Percentiles rank a stretch among this genome's conserved stretches.
These are phyloP conservation scores for Drosophila villosipedis DNA, from an alignment of 2,888 invertebrate genomes.

Conservation along the genomic window DNA sequence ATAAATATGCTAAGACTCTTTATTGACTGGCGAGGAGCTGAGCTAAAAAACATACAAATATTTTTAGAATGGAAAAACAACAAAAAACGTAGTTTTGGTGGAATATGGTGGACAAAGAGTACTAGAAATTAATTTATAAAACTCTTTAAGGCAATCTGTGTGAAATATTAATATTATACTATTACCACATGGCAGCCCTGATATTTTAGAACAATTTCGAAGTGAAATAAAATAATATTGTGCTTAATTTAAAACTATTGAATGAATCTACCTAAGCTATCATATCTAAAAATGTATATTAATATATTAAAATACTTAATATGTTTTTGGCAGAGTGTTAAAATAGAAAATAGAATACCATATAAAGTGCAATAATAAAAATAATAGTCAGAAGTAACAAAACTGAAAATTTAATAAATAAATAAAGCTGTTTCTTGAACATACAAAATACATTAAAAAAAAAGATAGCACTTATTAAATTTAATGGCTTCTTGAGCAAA, in stretches of 20 bases:
- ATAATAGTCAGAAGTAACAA: neutral
- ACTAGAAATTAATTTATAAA: neutral
- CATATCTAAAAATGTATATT: neutral
- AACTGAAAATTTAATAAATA: neutral
- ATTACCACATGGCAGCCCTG: neutral
- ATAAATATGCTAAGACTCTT: neutral
- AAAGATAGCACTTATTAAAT: neutral
- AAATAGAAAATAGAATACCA: neutral
- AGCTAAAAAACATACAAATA: neutral
- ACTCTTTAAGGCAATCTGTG: neutral
- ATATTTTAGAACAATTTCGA: neutral
- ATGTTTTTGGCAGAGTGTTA: accelerated
- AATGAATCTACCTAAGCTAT: neutral
- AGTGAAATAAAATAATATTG: neutral
- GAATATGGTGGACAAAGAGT: neutral
- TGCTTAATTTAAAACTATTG: neutral
- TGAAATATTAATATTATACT: neutral
- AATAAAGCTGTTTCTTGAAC: neutral
- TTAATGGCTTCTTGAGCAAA: neutral
- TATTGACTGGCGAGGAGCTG: neutral
- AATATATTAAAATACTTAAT: neutral
- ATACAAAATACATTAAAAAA: neutral
- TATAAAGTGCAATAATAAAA: neutral
- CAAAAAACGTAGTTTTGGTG: neutral
- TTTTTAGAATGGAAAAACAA: neutral